Base-by-base conservation (phyloP, 2,113 vertebrate species). In the Nycticryphes semicollaris region DNA sequence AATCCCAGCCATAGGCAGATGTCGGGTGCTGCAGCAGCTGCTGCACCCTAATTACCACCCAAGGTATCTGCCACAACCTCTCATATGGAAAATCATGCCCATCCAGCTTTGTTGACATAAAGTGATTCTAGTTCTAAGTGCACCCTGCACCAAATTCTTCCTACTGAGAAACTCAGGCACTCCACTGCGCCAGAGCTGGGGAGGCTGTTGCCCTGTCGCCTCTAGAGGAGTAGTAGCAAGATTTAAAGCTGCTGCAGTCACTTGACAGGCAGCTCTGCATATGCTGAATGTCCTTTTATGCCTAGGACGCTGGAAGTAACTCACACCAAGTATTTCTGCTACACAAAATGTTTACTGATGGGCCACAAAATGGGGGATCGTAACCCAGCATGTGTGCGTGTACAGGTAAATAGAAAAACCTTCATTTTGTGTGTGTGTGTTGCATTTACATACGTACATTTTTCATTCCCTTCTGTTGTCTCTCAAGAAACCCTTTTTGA, bases 131-230 rank as follows among this genome's bases (percentile, higher is more conserved):
- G 50, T 12, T 73, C 43, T 18, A 50, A 50, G 68, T 2, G 9
- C 25, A 50, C 6, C 39, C 87, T 37, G 45, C 35, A n/a, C 43
- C 23, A 53, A 28, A 37, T 45, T 37, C 45, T 28, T 75, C 27
- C 87, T 7, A 3, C 15, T 3, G 3, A 69, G 50, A 19, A 31
- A 27, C 51, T 23, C 33, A 0, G 18, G 7, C 10, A 0, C 27
- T 19, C 4, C 6, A 2, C 4, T 2, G 23, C 10, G 66, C 48
- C 27, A 7, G 12, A 30, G 85, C 30, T 6, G 12, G 48, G 54
- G 15, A 21, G 23, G 66, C 57, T 10, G 11, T 7, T 31, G 64
- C 24, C 35, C 43, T 12, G 16, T 7, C 31, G 39, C 41, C 41
- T 28, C 24, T 0, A 5, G 30, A 41, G 21, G 22, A 54, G 47